A percentile compares a stretch with the other conserved stretches of the same genome.
phyloP scores from a whole-genome alignment of 2,113 vertebrate genomes.

The Callorhinus ursinus region DNA sequence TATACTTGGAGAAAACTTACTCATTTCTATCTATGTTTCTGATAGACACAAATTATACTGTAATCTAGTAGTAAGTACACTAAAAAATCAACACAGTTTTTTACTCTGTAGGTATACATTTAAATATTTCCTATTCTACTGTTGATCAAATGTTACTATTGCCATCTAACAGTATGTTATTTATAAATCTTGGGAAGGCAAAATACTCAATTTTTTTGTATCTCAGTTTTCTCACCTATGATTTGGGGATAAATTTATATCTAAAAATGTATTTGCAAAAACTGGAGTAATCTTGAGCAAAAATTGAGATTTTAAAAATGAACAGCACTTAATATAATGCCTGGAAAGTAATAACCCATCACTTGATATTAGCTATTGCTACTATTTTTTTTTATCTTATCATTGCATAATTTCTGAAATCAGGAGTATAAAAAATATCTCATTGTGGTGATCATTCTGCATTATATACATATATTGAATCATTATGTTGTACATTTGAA shows the following conservation, averaged over 20 bases:
- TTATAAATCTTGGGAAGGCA: neutral
- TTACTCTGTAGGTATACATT: neutral
- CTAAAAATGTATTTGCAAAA: neutral
- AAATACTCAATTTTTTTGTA: neutral
- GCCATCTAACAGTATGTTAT: neutral
- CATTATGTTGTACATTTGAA: neutral
- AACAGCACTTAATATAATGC: neutral
- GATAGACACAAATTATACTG: neutral
- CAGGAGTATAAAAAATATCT: neutral
- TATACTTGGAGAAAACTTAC: neutral
- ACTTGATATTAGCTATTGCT: neutral
- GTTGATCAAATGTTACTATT: neutral
- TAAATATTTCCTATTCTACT: neutral
- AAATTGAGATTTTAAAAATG: neutral
- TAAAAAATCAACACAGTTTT: neutral
- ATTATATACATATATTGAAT: neutral
- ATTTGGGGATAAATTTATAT: neutral
- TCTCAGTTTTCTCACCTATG: neutral
- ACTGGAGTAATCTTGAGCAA: neutral
- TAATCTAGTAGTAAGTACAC: neutral
- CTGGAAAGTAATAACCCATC: neutral
- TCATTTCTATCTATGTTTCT: neutral
- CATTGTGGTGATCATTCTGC: neutral
- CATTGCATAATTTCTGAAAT: neutral
- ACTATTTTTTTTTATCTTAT: conserved; percentile 6